Conservation (phyloP, 2,797 vertebrate species). For the Phyllotis vaccarum region DNA sequence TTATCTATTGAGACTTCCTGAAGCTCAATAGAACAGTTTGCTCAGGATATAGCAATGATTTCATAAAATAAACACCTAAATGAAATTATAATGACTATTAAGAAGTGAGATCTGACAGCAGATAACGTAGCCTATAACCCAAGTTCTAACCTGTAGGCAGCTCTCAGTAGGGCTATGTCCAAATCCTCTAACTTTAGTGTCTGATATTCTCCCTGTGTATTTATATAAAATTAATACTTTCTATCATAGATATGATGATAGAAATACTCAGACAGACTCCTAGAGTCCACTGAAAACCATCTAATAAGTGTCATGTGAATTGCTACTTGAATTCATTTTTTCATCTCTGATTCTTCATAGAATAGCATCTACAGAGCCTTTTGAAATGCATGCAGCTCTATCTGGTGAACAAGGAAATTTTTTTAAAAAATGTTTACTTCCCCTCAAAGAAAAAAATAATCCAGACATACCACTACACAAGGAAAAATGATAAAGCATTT, state of each 20-base stretch:
- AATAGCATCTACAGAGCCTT: constrained; percentile 16
- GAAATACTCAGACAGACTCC: neutral
- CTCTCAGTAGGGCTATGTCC: neutral
- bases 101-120: neutral
- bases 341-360: constrained; percentile 7
- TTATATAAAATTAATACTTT: neutral
- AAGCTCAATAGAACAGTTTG: neutral
- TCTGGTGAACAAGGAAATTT: constrained; percentile 50
- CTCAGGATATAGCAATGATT: neutral
- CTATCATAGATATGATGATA: neutral
- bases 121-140: neutral
- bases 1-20: constrained; percentile 5
- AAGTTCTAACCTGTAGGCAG: neutral
- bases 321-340: constrained; percentile 11
- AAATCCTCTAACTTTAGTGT: neutral
- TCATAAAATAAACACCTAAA: neutral
- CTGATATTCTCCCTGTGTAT: neutral
- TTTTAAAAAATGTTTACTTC: constrained; percentile 64
- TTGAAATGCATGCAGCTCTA: constrained; percentile 36
- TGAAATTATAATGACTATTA: neutral
- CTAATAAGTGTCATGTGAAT: neutral
- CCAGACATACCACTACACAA: constrained; percentile 1
- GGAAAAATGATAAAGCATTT: constrained; percentile 14
- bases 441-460: constrained; percentile 68
- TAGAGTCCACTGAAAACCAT: neutral